phyloP scores from a whole-genome alignment of 2,797 vertebrate species.

The Stomatorhinus walkeri region DNA sequence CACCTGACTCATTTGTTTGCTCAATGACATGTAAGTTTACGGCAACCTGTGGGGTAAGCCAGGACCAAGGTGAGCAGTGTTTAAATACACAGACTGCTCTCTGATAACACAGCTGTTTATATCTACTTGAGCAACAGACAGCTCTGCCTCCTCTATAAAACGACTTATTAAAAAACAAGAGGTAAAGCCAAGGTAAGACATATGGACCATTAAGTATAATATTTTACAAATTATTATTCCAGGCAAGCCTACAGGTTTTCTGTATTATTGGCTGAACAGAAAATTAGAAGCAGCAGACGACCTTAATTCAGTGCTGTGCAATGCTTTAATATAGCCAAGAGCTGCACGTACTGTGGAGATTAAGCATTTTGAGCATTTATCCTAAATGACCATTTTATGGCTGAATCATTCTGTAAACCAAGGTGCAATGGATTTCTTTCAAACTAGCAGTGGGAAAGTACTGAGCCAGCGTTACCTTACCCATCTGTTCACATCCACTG shows the following conservation, averaged over 20 bases:
- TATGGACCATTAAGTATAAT: neutral
- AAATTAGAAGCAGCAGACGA: neutral
- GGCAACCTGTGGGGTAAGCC: neutral
- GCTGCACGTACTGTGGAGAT: neutral
- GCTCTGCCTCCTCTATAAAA: neutral
- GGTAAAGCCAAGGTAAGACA: neutral
- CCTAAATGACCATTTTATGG: neutral
- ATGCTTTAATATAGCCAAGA: neutral
- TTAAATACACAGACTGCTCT: neutral
- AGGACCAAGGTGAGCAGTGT: neutral
- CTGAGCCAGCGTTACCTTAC: neutral
- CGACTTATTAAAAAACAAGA: neutral
- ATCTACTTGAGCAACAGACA: neutral
- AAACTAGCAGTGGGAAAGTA: neutral
- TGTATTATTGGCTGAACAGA: neutral
- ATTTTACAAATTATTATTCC: neutral
- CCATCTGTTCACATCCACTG: neutral
- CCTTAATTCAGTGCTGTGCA: neutral
- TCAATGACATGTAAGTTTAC: neutral
- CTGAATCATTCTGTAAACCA: neutral
- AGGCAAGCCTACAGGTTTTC: neutral
- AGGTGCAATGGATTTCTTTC: neutral
- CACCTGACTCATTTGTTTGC: constrained; percentile 5
- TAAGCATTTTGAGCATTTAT: neutral
- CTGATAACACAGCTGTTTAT: neutral